These are phyloP conservation scores for Proteles cristata DNA, from an alignment of 2,113 vertebrate genomes.

Conservation along the genomic window DNA sequence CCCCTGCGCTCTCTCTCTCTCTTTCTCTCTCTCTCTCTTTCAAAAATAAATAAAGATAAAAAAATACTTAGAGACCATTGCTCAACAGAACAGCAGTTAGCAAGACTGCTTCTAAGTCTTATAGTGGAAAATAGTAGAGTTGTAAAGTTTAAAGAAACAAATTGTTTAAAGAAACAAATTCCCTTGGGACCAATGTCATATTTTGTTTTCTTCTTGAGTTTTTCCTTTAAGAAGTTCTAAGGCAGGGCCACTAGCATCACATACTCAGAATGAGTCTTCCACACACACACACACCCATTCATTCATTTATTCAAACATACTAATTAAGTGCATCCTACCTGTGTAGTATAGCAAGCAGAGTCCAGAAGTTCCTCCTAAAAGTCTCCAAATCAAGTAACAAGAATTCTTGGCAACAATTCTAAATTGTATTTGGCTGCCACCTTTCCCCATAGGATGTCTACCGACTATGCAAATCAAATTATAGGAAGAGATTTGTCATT, in stretches of 20 bases:
- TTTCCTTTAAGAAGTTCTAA: background rate
- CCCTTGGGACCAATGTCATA: background rate
- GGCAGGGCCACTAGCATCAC: background rate
- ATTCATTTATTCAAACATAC: constrained; percentile 21
- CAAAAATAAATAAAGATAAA: background rate
- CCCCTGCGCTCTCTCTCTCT: too few species aligned
- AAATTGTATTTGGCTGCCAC: background rate
- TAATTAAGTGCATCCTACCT: background rate
- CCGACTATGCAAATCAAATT: constrained; percentile 52
- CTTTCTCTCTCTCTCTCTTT: too few species aligned
- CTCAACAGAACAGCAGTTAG: background rate
- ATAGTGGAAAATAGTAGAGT: background rate
- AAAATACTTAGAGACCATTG: background rate
- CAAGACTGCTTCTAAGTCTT: background rate
- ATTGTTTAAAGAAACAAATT: background rate
- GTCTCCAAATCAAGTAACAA: constrained; percentile 1
- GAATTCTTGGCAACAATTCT: constrained; percentile 8
- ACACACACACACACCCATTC: background rate
- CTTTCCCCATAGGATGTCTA: background rate
- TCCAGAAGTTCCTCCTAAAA: background rate
- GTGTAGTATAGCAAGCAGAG: background rate
- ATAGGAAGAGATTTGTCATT: constrained; percentile 37
- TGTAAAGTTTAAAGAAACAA: background rate
- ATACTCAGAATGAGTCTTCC: background rate
- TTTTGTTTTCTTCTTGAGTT: background rate